A percentile compares a stretch with the other conserved stretches of the same genome.
Evolutionary conservation across 2,797 vertebrate species (phyloP).

Genomic region (Propithecus perrieri): DNA sequence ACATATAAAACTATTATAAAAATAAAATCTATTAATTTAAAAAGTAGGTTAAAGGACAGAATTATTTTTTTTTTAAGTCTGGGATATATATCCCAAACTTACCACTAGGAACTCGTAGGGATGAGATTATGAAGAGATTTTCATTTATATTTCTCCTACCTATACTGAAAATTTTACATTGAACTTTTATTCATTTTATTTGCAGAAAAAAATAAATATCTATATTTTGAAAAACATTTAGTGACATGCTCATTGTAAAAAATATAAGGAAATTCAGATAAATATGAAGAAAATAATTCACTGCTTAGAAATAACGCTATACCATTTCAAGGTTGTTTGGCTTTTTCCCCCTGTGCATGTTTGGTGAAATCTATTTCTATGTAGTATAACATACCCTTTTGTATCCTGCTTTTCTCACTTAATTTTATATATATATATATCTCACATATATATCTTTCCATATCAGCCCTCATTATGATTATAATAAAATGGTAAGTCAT

Average conservation of each 20-base stretch:
- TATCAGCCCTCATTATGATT: neutral
- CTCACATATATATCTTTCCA: neutral
- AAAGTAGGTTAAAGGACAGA: neutral
- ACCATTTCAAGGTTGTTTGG: neutral
- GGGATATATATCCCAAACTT: neutral
- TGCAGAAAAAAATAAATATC: neutral
- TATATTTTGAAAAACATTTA: neutral
- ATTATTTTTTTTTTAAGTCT: neutral
- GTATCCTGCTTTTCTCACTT: neutral
- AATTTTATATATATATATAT: neutral
- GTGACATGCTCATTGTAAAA: neutral
- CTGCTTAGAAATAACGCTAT: neutral
- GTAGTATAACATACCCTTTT: neutral
- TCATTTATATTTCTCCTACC: neutral
- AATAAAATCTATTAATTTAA: neutral
- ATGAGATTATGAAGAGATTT: neutral
- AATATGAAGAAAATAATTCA: neutral
- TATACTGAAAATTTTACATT: neutral
- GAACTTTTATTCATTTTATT: constrained; percentile 1
- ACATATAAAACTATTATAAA: neutral
- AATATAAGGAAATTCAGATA: neutral
- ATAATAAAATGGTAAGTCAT: neutral
- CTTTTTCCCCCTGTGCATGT: neutral
- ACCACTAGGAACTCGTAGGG: neutral
- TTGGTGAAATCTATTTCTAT: neutral